These are phyloP conservation scores for Nemotelus nigrinus DNA, from an alignment of 2,888 invertebrate genomes.

Conservation along the genomic window DNA sequence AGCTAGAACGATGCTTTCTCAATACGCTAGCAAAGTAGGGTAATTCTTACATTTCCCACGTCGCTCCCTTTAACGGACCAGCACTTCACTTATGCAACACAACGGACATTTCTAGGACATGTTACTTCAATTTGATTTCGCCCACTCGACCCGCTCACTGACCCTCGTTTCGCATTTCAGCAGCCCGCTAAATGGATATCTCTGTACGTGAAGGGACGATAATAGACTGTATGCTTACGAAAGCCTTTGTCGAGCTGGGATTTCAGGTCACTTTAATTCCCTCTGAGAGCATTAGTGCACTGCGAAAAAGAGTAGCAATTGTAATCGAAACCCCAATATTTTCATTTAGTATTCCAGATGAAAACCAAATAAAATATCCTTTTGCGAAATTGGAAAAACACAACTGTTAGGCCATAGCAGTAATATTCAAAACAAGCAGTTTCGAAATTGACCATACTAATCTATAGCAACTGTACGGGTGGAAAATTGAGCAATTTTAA, in stretches of 20 bases:
- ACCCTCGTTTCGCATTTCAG: slow-evolving; percentile 14
- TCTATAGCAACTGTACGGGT: too few relatives aligned
- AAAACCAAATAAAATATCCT: neutral
- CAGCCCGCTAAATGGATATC: neutral
- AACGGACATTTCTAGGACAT: slow-evolving; percentile 30
- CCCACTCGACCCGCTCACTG: slow-evolving; percentile 2
- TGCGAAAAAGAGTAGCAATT: neutral
- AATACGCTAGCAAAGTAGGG: neutral
- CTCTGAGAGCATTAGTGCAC: neutral
- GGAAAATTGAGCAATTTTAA: too few relatives aligned
- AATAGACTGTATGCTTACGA: neutral
- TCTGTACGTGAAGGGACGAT: slow-evolving; percentile 12
- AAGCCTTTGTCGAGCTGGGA: neutral
- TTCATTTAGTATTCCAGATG: neutral
- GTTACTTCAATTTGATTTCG: slow-evolving; percentile 26
- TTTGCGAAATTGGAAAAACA: neutral
- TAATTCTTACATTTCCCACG: neutral
- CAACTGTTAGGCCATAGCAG: too few relatives aligned
- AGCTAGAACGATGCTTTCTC: neutral
- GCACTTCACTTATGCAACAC: slow-evolving; percentile 1
- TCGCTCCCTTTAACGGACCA: neutral
- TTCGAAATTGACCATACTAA: too few relatives aligned
- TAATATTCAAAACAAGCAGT: too few relatives aligned
- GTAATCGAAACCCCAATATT: slow-evolving; percentile 14
- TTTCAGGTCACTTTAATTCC: neutral